Evolutionary conservation across 2,113 vertebrate species (phyloP).

Genomic region (Rhinogobius similis): DNA sequence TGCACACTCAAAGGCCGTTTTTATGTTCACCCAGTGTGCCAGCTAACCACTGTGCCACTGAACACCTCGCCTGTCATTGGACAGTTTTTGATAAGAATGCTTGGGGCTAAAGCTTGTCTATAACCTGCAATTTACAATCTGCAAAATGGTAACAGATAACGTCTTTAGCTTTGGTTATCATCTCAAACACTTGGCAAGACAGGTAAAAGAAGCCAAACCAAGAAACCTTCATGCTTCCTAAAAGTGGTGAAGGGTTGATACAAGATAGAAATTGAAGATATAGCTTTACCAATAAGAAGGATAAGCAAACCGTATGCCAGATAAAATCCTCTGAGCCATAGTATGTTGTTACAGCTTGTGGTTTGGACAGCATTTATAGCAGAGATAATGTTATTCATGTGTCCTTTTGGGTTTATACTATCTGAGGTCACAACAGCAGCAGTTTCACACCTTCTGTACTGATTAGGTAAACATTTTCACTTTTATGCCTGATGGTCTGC

Average conservation of each 20-base stretch:
- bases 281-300: constrained; percentile 29
- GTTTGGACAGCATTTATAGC: constrained; percentile 24
- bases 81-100: constrained; percentile 15
- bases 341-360: constrained; percentile 27
- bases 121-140: constrained; percentile 19
- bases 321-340: constrained; percentile 32
- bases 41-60: constrained; percentile 10
- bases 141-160: constrained; percentile 37
- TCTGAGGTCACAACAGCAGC: neutral
- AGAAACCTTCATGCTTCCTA: constrained; percentile 40
- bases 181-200: constrained; percentile 54
- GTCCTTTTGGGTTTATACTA: neutral
- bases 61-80: constrained; percentile 21
- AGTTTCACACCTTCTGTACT: neutral
- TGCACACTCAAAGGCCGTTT: constrained; percentile 20
- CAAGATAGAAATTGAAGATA: constrained; percentile 37
- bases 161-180: constrained; percentile 37
- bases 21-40: constrained; percentile 8
- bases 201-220: constrained; percentile 49
- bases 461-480: neutral
- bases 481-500: neutral
- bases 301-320: constrained; percentile 17
- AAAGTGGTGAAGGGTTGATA: constrained; percentile 32
- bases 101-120: constrained; percentile 31
- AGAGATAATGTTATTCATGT: neutral